phyloP scores from a whole-genome alignment of 2,888 invertebrate genomes.

The Drosophila suboccidentalis region DNA sequence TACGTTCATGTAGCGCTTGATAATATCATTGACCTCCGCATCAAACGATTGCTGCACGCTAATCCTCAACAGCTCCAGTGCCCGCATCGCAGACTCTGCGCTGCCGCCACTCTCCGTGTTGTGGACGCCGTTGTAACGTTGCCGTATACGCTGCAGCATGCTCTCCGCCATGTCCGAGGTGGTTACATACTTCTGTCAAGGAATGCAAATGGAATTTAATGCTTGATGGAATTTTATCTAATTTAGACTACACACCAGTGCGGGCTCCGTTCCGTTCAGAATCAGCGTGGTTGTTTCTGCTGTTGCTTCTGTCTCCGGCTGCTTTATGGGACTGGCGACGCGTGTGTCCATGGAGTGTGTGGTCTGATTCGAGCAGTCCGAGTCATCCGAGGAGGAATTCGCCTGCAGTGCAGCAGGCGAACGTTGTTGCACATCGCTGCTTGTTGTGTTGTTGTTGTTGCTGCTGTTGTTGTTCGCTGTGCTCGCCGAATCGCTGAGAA shows the following conservation, averaged over 20 bases:
- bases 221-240: too few relatives aligned
- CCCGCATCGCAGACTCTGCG: constrained; percentile 85
- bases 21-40: constrained; percentile 87
- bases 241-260: constrained; percentile 44
- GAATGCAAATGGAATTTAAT: not conserved
- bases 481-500: constrained; percentile 77
- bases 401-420: constrained; percentile 76
- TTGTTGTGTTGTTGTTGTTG: constrained; percentile 25
- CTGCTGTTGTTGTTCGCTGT: constrained; percentile 51
- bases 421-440: constrained; percentile 58
- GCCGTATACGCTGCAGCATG: constrained; percentile 81
- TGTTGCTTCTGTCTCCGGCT: constrained; percentile 38
- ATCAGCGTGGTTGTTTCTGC: constrained; percentile 17
- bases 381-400: constrained; percentile 84
- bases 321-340: constrained; percentile 68
- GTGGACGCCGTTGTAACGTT: constrained; percentile 78
- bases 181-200: constrained; percentile 81
- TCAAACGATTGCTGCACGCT: constrained; percentile 88
- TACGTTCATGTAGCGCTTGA: constrained; percentile 88
- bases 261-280: constrained; percentile 48
- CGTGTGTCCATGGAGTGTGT: constrained; percentile 84
- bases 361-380: constrained; percentile 85
- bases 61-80: constrained; percentile 88
- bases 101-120: constrained; percentile 72
- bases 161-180: constrained; percentile 84